phyloP scores from a whole-genome alignment of 2,888 invertebrate species.

The Parascotia fuliginaria region DNA sequence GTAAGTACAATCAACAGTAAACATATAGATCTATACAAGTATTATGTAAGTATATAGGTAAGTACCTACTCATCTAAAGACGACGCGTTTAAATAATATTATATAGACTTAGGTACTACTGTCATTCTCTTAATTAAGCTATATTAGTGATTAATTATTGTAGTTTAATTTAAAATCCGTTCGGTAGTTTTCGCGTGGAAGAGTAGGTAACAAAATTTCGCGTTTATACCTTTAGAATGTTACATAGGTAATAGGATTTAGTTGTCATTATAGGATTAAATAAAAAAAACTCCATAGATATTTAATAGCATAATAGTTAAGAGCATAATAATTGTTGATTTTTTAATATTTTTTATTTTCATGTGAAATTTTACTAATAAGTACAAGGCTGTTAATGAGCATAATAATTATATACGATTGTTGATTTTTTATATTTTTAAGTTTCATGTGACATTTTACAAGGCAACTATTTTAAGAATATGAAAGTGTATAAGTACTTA shows the following conservation, averaged over 20 bases:
- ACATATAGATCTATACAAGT: too few relatives aligned
- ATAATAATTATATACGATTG: conserved; percentile 7
- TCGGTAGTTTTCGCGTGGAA: too few relatives aligned
- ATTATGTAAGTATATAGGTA: neutral
- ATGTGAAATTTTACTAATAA: conserved; percentile 11
- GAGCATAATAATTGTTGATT: neutral
- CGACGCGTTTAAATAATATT: conserved; percentile 1
- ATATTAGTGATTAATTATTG: conserved; percentile 4
- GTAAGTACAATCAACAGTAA: too few relatives aligned
- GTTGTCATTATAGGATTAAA: neutral
- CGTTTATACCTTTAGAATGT: neutral
- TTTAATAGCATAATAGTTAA: conserved; percentile 1
- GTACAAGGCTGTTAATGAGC: conserved; percentile 9
- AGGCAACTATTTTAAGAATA: conserved; percentile 11
- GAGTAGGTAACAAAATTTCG: neutral
- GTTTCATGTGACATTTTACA: conserved; percentile 5
- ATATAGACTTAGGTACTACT: conserved; percentile 2
- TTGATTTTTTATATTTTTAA: conserved; percentile 13
- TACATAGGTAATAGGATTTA: neutral
- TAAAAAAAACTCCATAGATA: conserved; percentile 7
- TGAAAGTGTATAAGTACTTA: conserved; percentile 10
- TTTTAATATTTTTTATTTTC: conserved; percentile 13
- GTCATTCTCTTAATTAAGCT: conserved; percentile 4
- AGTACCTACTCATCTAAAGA: neutral
- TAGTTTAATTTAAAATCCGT: conserved; percentile 2